Evolutionary conservation across 1,140 invertebrate genomes (phyloP).

Genomic region (Caenorhabditis tropicalis): DNA sequence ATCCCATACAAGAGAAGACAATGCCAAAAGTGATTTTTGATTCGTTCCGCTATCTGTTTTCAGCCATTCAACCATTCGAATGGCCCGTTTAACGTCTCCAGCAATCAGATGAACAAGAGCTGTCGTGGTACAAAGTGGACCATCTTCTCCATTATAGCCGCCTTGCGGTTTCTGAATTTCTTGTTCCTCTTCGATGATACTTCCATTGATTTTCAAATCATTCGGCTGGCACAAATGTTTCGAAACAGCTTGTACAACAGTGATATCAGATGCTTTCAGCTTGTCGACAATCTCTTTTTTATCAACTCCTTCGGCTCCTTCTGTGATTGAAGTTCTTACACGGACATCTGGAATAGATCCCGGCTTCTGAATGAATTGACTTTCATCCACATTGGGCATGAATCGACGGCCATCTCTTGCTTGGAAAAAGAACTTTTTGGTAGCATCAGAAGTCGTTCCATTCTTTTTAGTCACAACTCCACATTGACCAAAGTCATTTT

Average conservation of each 20-base stretch:
- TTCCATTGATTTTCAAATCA: background rate
- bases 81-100: constrained; percentile 44
- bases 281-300: background rate
- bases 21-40: background rate
- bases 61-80: background rate
- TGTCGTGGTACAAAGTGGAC: background rate
- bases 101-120: constrained; percentile 52
- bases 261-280: constrained; percentile 10
- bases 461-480: constrained; percentile 40
- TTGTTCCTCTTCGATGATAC: background rate
- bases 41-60: background rate
- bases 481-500: constrained; percentile 50
- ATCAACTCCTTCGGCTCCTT: background rate
- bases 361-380: background rate
- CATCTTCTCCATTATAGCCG: background rate
- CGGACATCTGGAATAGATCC: background rate
- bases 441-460: background rate
- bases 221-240: background rate
- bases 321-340: background rate
- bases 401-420: constrained; percentile 28
- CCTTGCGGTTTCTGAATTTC: background rate
- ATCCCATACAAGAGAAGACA: constrained; percentile 50
- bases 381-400: constrained; percentile 27
- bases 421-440: constrained; percentile 47
- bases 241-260: background rate